Evolutionary conservation across 2,888 invertebrate species (phyloP).

Genomic region (Nasonia oneida): DNA sequence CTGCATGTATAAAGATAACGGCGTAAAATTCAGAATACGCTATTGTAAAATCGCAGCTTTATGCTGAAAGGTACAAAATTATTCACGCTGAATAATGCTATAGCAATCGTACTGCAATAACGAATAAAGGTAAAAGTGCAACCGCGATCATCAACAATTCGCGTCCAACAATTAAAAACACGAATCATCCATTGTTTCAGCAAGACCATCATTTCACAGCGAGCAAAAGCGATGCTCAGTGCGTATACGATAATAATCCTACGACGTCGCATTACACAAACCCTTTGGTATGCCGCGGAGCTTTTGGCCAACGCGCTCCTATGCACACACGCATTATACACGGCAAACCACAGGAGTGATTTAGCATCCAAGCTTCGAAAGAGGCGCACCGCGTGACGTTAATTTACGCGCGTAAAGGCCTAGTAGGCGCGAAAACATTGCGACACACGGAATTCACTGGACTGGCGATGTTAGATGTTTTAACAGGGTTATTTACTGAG

Average conservation of each 20-base stretch:
- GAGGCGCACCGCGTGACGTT: constrained; percentile 39
- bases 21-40: neutral
- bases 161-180: constrained; percentile 17
- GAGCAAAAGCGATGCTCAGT: neutral
- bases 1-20: neutral
- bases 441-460: constrained; percentile 9
- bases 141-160: neutral
- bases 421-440: constrained; percentile 44
- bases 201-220: constrained; percentile 5
- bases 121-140: neutral
- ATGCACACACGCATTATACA: neutral
- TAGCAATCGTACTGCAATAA: neutral
- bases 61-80: too few species aligned
- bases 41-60: neutral
- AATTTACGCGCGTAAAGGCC: constrained; percentile 37
- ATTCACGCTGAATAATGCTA: neutral
- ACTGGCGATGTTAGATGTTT: neutral
- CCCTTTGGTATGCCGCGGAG: neutral
- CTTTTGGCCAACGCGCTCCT: neutral
- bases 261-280: neutral
- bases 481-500: neutral
- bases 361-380: constrained; percentile 18
- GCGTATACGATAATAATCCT: constrained; percentile 31
- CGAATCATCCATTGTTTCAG: constrained; percentile 30
- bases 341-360: constrained; percentile 22